These are phyloP conservation scores for Myotis daubentonii DNA, from an alignment of 2,797 vertebrate species.

Conservation along the genomic window DNA sequence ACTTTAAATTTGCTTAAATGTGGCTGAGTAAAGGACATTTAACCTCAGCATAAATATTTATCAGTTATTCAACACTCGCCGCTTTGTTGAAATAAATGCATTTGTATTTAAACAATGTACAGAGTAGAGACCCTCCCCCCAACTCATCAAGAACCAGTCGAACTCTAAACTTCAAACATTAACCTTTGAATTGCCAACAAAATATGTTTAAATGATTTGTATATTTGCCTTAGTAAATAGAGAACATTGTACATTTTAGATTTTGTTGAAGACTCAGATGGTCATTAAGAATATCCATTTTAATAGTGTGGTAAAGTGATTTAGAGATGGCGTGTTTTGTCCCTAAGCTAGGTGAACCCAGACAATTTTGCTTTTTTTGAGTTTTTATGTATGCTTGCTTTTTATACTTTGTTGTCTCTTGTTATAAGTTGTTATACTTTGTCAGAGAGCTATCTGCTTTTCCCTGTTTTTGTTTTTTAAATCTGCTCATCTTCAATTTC, in stretches of 20 bases:
- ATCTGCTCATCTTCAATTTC: neutral
- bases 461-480: neutral
- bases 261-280: neutral
- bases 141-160: neutral
- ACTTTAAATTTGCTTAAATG: neutral
- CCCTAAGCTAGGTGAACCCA: neutral
- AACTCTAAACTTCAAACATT: conserved; percentile 2
- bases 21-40: neutral
- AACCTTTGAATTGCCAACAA: conserved; percentile 26
- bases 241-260: neutral
- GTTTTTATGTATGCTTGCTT: neutral
- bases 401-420: neutral
- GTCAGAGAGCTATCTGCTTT: neutral
- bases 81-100: neutral
- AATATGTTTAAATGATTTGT: neutral
- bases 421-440: neutral
- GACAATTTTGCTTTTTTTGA: neutral
- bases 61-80: neutral
- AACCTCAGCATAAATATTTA: neutral
- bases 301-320: neutral
- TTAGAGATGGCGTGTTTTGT: neutral
- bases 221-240: conserved; percentile 25
- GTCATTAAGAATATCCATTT: neutral
- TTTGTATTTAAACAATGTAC: neutral
- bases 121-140: neutral